Percentiles rank a stretch among this genome's conserved stretches.
Evolutionary conservation across 2,797 vertebrate genomes (phyloP).

Genomic region (Brachymystax lenok): DNA sequence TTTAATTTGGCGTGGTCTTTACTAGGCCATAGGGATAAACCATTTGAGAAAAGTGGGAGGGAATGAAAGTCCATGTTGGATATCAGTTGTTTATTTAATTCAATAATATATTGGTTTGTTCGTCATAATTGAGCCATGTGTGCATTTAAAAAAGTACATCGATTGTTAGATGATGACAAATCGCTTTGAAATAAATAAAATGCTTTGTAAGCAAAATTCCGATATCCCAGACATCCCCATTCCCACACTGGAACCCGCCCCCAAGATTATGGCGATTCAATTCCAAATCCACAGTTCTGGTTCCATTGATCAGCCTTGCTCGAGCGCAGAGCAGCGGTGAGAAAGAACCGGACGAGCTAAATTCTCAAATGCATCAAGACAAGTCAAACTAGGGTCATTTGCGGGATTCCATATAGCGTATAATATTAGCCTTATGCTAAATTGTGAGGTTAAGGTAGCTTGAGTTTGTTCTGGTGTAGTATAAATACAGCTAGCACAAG

Average conservation of each 20-base stretch:
- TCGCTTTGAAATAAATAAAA: too few relatives aligned
- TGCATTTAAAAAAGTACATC: neutral
- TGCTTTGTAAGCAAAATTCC: neutral
- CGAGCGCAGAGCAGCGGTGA: slow-evolving; percentile 8
- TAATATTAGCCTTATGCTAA: too few relatives aligned
- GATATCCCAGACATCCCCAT: neutral
- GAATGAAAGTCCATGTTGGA: neutral
- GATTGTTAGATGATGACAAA: too few relatives aligned
- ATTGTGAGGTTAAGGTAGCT: too few relatives aligned
- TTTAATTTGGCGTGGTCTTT: neutral
- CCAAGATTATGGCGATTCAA: neutral
- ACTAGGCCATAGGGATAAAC: slow-evolving; percentile 22
- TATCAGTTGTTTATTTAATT: neutral
- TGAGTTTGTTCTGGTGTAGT: too few relatives aligned
- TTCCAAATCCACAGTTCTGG: slow-evolving; percentile 37
- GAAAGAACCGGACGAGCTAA: slow-evolving; percentile 1
- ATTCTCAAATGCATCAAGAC: slow-evolving; percentile 18
- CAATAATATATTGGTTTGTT: neutral
- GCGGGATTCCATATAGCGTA: neutral
- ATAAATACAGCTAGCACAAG: neutral
- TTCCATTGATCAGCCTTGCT: slow-evolving; percentile 64
- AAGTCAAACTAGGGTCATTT: slow-evolving; percentile 15
- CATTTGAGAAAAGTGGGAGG: neutral
- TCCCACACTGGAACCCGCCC: neutral
- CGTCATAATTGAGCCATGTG: neutral